Evolutionary conservation across 2,797 vertebrate genomes (phyloP).

Genomic region (Sebastolobus alascanus): DNA sequence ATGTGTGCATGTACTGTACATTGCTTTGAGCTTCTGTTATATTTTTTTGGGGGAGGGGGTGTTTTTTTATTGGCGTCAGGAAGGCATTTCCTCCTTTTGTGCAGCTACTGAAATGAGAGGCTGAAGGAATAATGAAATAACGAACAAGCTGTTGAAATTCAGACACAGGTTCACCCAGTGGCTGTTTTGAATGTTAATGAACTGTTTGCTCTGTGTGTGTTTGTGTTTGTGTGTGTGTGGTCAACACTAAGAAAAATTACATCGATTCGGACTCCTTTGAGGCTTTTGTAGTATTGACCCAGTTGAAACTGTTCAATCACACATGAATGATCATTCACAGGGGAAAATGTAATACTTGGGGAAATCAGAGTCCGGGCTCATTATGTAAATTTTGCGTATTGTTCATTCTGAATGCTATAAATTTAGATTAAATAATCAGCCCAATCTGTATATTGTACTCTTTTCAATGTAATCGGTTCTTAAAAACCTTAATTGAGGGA

Average conservation of each 20-base stretch:
- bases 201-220: constrained; percentile 34
- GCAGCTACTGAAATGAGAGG: constrained; percentile 47
- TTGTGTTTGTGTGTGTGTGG: not conserved
- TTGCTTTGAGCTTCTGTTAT: constrained; percentile 20
- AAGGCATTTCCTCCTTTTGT: constrained; percentile 47
- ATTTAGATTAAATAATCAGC: constrained; percentile 17
- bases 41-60: not conserved
- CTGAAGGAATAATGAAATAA: constrained; percentile 63
- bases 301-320: constrained; percentile 52
- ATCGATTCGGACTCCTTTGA: constrained; percentile 48
- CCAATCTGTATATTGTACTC: not conserved
- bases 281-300: constrained; percentile 44
- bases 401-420: not conserved
- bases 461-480: constrained; percentile 5
- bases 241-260: constrained; percentile 41
- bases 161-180: constrained; percentile 57
- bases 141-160: constrained; percentile 61
- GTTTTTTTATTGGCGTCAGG: constrained; percentile 2
- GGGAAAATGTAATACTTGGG: constrained; percentile 7
- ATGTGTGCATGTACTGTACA: not conserved
- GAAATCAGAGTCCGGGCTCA: constrained; percentile 24
- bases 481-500: constrained; percentile 23
- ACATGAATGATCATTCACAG: constrained; percentile 26
- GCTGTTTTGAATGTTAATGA: constrained; percentile 70
- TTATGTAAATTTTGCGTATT: constrained; percentile 36